Percentiles rank a stretch among this genome's conserved stretches.
phyloP scores from a whole-genome alignment of 2,888 invertebrate species.

The Metellina segmentata region DNA sequence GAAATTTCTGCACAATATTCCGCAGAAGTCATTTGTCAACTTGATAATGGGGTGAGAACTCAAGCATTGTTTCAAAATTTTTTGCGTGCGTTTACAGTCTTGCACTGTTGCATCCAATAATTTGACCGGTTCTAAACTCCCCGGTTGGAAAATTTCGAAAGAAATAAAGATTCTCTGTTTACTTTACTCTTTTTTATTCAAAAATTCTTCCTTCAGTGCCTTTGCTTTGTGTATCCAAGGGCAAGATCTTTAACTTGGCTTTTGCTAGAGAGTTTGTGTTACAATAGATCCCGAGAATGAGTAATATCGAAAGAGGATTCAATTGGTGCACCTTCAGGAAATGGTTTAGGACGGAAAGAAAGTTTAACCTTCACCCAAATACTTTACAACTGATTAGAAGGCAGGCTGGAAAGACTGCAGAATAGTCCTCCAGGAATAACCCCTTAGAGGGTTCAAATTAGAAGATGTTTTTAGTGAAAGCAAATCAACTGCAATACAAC shows the following conservation, averaged over 20 bases:
- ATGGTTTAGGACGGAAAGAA: too few species aligned
- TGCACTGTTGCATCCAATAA: slow-evolving; percentile 68
- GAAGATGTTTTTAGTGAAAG: too few species aligned
- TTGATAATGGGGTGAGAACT: slow-evolving; percentile 66
- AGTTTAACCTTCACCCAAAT: too few species aligned
- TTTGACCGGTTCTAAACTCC: slow-evolving; percentile 54
- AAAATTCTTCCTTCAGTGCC: slow-evolving; percentile 3
- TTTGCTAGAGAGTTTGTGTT: too few species aligned
- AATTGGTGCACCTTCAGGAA: too few species aligned
- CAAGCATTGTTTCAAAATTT: slow-evolving; percentile 66
- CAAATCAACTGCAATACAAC: too few species aligned
- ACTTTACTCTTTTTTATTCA: slow-evolving; percentile 12
- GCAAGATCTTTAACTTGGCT: slow-evolving; percentile 13
- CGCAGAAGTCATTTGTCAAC: slow-evolving; percentile 54
- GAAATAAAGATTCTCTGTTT: slow-evolving; percentile 41
- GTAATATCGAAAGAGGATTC: too few species aligned
- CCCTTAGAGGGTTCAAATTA: too few species aligned
- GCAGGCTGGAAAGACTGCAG: too few species aligned
- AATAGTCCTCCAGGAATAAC: too few species aligned
- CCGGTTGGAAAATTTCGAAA: slow-evolving; percentile 43
- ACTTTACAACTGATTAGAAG: too few species aligned
- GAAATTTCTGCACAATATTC: slow-evolving; percentile 45
- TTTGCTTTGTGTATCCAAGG: slow-evolving; percentile 44
- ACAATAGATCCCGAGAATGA: too few species aligned
- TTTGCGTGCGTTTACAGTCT: slow-evolving; percentile 57